Evolutionary conservation across 2,797 vertebrate genomes (phyloP).

Genomic region (Australoheros facetus): DNA sequence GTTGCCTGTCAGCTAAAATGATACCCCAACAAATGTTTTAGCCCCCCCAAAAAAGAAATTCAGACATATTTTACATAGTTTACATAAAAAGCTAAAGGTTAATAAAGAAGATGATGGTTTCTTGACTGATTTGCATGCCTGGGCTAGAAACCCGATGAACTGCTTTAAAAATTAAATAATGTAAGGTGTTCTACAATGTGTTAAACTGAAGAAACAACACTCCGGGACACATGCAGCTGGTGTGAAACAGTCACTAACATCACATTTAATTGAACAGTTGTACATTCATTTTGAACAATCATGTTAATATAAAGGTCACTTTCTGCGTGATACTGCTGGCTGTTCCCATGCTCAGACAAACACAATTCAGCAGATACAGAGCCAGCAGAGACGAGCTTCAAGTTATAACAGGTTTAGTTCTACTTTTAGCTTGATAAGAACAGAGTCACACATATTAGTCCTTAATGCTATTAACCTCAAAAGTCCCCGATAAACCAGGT

Average conservation of each 20-base stretch:
- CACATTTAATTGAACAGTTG: background rate
- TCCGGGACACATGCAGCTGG: background rate
- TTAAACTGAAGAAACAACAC: background rate
- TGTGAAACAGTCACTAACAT: background rate
- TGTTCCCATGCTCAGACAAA: constrained; percentile 1
- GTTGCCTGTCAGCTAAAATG: background rate
- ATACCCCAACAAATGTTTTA: background rate
- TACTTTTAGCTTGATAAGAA: constrained; percentile 28
- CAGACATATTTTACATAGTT: background rate
- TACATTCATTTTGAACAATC: background rate
- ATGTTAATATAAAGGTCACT: background rate
- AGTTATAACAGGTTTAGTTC: constrained; percentile 49
- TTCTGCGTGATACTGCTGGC: background rate
- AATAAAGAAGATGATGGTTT: no score
- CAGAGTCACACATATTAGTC: constrained; percentile 12
- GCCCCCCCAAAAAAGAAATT: background rate
- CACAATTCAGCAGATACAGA: background rate
- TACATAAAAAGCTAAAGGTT: background rate
- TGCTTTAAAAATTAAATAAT: background rate
- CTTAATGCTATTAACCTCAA: constrained; percentile 1
- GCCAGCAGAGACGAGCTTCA: constrained; percentile 5
- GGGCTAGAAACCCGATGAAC: background rate
- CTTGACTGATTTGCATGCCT: background rate
- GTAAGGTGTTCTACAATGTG: no score
- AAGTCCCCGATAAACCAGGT: constrained; percentile 28